phyloP scores from a whole-genome alignment of 2,797 vertebrate genomes.

The Hydrocynus forskahlii region DNA sequence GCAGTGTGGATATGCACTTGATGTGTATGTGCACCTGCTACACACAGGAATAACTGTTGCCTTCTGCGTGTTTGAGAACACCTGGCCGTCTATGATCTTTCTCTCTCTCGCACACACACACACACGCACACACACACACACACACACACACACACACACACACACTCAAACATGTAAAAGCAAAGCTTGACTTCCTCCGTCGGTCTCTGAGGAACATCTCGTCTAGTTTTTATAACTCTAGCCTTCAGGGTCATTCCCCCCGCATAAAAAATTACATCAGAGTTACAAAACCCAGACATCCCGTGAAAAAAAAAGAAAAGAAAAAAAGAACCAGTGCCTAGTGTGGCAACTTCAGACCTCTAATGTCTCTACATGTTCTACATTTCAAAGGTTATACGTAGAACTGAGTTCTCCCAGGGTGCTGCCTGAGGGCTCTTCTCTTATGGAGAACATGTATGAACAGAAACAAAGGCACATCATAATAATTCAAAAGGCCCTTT shows the following conservation, averaged over 20 bases:
- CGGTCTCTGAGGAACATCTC: conserved; percentile 31
- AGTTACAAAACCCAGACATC: conserved; percentile 48
- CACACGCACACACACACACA: no score
- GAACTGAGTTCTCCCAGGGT: conserved; percentile 20
- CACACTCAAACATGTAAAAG: conserved; percentile 23
- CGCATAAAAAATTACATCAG: conserved; percentile 42
- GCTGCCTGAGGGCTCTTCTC: background rate
- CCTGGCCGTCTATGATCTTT: conserved; percentile 10
- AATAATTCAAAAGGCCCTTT: background rate
- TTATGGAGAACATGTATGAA: background rate
- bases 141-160: conserved; percentile 13
- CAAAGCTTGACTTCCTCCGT: conserved; percentile 28
- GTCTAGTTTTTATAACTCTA: conserved; percentile 46
- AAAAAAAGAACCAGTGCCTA: background rate
- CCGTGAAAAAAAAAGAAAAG: conserved; percentile 1
- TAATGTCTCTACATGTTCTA: conserved; percentile 21
- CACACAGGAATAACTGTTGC: background rate
- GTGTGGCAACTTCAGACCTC: conserved; percentile 20
- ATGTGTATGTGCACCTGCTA: conserved; percentile 42
- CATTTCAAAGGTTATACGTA: conserved; percentile 27
- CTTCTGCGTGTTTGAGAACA: conserved; percentile 21
- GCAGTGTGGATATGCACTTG: conserved; percentile 1
- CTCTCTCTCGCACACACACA: no score
- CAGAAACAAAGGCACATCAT: background rate
- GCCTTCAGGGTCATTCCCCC: conserved; percentile 30